Conservation (phyloP, 92 coral and sea anemone genomes). For the Meandrina meandrites region DNA sequence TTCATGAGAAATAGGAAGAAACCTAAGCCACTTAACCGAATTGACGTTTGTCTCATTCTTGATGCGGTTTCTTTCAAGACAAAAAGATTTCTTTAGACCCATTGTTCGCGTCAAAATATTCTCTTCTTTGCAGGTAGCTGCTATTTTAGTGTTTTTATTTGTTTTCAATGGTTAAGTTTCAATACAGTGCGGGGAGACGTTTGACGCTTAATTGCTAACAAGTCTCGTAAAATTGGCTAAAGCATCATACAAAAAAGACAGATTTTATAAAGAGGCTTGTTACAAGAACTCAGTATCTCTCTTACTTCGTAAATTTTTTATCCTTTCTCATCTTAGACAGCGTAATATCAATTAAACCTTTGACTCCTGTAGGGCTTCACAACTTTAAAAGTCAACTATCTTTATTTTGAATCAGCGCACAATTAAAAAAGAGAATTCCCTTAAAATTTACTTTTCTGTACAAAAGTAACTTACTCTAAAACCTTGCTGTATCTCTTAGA, state of each 20-base stretch:
- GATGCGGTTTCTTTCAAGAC: not conserved
- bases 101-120: conserved; percentile 25
- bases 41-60: conserved; percentile 3
- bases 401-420: not conserved
- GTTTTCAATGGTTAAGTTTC: not conserved
- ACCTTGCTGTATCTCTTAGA: not conserved
- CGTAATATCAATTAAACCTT: not conserved
- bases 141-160: not conserved
- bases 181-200: not conserved
- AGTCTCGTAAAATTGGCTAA: not conserved
- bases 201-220: not conserved
- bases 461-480: not conserved
- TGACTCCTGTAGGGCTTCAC: not conserved
- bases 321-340: not conserved
- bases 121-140: conserved; percentile 4
- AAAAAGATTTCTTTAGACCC: conserved; percentile 7
- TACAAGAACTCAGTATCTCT: not conserved
- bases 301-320: not conserved
- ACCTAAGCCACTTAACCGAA: not conserved
- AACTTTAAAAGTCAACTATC: not conserved
- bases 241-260: not conserved
- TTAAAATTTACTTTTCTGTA: not conserved
- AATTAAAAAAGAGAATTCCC: not conserved
- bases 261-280: not conserved
- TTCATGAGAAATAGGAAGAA: not conserved